Base-by-base conservation (phyloP, 2,888 invertebrate species). In the Morpho helenor region DNA sequence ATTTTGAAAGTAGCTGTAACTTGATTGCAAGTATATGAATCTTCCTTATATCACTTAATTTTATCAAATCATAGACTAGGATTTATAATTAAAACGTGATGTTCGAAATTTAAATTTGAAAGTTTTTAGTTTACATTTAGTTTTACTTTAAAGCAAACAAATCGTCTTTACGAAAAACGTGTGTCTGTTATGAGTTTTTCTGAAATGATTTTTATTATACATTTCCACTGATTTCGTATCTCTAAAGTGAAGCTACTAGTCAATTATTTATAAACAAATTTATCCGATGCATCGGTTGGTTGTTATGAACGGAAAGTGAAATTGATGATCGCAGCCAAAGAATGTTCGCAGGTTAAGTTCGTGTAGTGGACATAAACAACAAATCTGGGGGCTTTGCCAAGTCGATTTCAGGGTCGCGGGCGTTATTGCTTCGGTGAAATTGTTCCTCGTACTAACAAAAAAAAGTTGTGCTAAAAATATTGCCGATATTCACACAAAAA, bases 311-410 rank as follows among this genome's bases (percentile, higher is more conserved):
- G 22, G 59, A 58, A 52, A 61, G 51, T 59, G 41, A 51, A 52
- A 53, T 58, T 56, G 53, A 56, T 49, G 42, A 46, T 47, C 41
- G n/a, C 60, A 49, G 52, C 60, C 56, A 56, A 63, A 56, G 49
- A 64, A 66, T 61, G 60, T 57, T 59, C 22, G 46, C 44, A 56
- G 48, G 49, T 71, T 68, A 68, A 72, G 69, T 77, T 72, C 71
- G 61, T 55, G 60, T 63, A 67, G 66, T 65, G 65, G 73, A 77
- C 73, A 79, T 84, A 84, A 83, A 81, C 79, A 77, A 74, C 76
- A 70, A 76, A 82, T 78, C 75, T 82, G 82, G 84, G 82, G 76
- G 76, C 75, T 81, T 79, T 87, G 89, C 88, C 89, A 88, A 88
- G 86, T 80, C 79, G 80, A 69, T 79, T 80, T 86, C 88, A 89